A percentile compares a stretch with the other conserved stretches of the same genome.
phyloP scores from a whole-genome alignment of 2,888 invertebrate genomes.

The Tinea trinotella region DNA sequence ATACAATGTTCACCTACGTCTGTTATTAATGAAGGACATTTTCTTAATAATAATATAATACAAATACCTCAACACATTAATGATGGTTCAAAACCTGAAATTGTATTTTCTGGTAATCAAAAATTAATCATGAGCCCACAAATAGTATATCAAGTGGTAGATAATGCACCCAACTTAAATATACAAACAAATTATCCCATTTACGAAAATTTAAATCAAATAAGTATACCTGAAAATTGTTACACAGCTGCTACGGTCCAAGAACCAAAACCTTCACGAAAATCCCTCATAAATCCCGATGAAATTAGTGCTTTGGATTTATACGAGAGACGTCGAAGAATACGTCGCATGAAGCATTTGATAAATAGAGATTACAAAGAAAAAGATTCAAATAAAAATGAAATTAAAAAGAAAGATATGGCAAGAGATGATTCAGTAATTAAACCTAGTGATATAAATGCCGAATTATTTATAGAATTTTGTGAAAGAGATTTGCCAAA shows the following conservation, averaged over 20 bases:
- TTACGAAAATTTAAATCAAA: slow-evolving; percentile 26
- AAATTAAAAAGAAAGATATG: slow-evolving; percentile 28
- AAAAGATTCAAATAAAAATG: slow-evolving; percentile 34
- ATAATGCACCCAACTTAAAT: background rate
- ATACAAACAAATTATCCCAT: background rate
- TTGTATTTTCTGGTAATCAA: slow-evolving; percentile 41
- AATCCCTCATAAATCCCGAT: slow-evolving; percentile 48
- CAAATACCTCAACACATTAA: slow-evolving; percentile 39
- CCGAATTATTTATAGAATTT: slow-evolving; percentile 2
- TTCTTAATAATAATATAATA: slow-evolving; percentile 43
- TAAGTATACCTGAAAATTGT: slow-evolving; percentile 18
- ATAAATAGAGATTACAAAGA: slow-evolving; percentile 38
- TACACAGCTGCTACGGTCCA: slow-evolving; percentile 44
- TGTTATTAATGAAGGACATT: slow-evolving; percentile 42
- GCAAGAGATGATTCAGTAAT: slow-evolving; percentile 27
- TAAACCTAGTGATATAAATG: slow-evolving; percentile 37
- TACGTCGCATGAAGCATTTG: slow-evolving; percentile 54
- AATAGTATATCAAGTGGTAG: slow-evolving; percentile 49
- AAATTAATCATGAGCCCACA: slow-evolving; percentile 54
- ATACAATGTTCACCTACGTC: no score
- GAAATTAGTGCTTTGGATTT: slow-evolving; percentile 63
- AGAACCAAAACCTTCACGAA: slow-evolving; percentile 51
- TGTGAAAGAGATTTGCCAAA: background rate
- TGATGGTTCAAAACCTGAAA: no score
- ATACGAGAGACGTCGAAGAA: slow-evolving; percentile 65